Percentiles rank a stretch among this genome's conserved stretches.
Evolutionary conservation across 2,888 invertebrate genomes (phyloP).

Genomic region (Rhagonycha fulva): DNA sequence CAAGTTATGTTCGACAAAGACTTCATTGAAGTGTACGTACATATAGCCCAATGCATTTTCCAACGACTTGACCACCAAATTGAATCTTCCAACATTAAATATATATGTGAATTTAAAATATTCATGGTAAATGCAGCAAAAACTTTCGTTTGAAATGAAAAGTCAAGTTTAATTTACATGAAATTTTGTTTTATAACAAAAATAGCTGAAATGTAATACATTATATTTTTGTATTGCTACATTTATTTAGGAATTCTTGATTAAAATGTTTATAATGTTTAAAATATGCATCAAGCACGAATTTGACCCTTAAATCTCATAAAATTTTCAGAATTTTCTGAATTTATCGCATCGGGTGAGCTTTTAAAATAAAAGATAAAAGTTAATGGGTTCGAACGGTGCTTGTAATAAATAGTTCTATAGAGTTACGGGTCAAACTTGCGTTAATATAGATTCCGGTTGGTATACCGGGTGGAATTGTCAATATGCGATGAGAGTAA

Average conservation of each 20-base stretch:
- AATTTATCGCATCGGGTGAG: neutral
- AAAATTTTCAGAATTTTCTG: neutral
- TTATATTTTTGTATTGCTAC: neutral
- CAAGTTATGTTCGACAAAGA: neutral
- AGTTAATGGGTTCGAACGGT: neutral
- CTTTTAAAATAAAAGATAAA: neutral
- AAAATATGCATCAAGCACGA: neutral
- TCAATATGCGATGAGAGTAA: neutral
- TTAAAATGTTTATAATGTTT: neutral
- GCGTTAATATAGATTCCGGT: neutral
- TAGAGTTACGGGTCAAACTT: neutral
- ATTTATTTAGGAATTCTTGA: neutral
- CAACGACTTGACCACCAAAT: neutral
- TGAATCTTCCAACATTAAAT: neutral
- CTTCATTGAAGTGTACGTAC: neutral
- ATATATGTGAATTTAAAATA: neutral
- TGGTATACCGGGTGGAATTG: neutral
- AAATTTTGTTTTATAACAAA: neutral
- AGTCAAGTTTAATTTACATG: neutral
- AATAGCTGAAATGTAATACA: neutral
- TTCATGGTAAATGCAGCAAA: neutral
- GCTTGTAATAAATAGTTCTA: neutral
- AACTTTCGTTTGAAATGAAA: neutral
- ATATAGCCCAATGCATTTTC: neutral
- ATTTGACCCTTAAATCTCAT: neutral